phyloP scores from a whole-genome alignment of 2,888 invertebrate species.

The Luperina testacea region DNA sequence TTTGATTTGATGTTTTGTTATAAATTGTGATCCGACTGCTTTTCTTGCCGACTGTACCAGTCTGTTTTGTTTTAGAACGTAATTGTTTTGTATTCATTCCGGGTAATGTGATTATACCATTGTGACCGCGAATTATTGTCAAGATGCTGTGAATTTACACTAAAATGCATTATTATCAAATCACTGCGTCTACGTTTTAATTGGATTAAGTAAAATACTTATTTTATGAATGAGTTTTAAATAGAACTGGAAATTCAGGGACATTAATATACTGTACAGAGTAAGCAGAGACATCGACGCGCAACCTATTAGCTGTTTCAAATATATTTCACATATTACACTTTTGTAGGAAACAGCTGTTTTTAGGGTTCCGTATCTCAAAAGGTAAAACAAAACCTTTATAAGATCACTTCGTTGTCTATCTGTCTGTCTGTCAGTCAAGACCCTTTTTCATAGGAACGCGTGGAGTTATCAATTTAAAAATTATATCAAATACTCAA shows the following conservation, averaged over 20 bases:
- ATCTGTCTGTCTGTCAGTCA: too few species aligned
- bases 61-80: constrained; percentile 30
- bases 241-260: background rate
- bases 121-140: constrained; percentile 12
- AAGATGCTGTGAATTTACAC: background rate
- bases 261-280: background rate
- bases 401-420: too few species aligned
- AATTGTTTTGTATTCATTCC: constrained; percentile 41
- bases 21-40: background rate
- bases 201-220: background rate
- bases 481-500: too few species aligned
- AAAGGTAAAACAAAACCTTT: too few species aligned
- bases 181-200: background rate
- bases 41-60: background rate
- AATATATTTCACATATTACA: too few species aligned
- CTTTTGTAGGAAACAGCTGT: too few species aligned
- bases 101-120: constrained; percentile 26
- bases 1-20: background rate
- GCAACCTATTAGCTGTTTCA: too few species aligned
- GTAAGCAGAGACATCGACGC: background rate
- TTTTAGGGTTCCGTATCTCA: too few species aligned
- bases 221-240: background rate
- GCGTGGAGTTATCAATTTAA: too few species aligned
- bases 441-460: too few species aligned
- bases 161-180: constrained; percentile 17